A percentile compares a stretch with the other conserved stretches of the same genome.
Evolutionary conservation across 1,140 invertebrate species (phyloP).

Genomic region (Lutraria rhynchaena): DNA sequence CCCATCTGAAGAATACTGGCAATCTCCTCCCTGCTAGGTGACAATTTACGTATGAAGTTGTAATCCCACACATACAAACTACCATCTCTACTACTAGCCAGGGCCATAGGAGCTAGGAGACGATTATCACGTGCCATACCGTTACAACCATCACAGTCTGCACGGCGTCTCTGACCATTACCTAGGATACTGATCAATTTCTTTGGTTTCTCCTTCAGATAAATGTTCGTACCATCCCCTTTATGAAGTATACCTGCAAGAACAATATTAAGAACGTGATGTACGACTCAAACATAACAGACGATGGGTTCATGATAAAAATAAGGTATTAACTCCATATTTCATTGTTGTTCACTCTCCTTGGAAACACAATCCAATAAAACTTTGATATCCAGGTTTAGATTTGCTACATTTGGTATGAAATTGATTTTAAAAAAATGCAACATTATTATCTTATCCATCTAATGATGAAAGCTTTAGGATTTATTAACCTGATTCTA

Average conservation of each 20-base stretch:
- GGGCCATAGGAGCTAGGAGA: constrained; percentile 94
- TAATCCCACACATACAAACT: constrained; percentile 97
- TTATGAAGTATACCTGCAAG: constrained; percentile 94
- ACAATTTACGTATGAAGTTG: constrained; percentile 95
- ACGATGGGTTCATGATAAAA: too few relatives aligned
- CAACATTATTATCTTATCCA: too few relatives aligned
- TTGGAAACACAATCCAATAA: too few relatives aligned
- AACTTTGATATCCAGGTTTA: too few relatives aligned
- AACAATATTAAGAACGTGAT: not conserved
- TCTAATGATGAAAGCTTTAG: too few relatives aligned
- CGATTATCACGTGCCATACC: constrained; percentile 90
- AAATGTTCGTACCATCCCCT: constrained; percentile 98
- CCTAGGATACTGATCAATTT: constrained; percentile 96
- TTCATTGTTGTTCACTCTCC: too few relatives aligned
- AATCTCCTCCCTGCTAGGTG: constrained; percentile 87
- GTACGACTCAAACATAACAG: too few relatives aligned
- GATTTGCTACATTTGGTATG: too few relatives aligned
- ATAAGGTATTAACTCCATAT: too few relatives aligned
- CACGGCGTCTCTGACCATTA: constrained; percentile 92
- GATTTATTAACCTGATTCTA: too few relatives aligned
- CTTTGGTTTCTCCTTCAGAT: constrained; percentile 95
- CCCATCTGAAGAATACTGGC: constrained; percentile 94
- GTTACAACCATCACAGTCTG: constrained; percentile 88
- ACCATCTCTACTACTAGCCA: constrained; percentile 95
- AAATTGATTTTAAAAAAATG: too few relatives aligned